Base-by-base conservation (phyloP, 2,797 vertebrate species). In the Enteromius thamalakanensis region DNA sequence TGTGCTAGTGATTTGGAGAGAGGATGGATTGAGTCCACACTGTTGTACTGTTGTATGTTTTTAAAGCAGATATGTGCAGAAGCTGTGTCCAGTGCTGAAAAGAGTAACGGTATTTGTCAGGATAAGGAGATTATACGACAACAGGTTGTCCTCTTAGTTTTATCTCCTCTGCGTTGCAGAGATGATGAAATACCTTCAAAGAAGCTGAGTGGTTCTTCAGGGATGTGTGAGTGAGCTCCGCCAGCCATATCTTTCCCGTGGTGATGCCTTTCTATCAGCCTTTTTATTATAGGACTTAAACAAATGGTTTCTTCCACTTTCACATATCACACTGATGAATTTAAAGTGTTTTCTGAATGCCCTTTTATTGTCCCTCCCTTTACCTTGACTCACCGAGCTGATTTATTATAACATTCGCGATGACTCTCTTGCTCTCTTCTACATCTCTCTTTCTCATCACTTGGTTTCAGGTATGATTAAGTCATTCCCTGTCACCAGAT, bases 161-260 rank as follows among this genome's bases (percentile, higher is more conserved):
- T 78, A 80, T 83, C 78, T 85, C 69, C 14, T 69, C 58, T 67
- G 68, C 5, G 23, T 84, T 72, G 67, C 69, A 19, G n/a, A 55
- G 70, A 81, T 83, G 77, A 85, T 85, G 77, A 86, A 88, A 83
- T 79, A 69, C 68, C 78, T 71, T 86, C 64, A 82, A 76, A 62
- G 67, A 83, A 26, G 45, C 34, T 83, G 45, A 85, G 58, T 58
- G 47, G 49, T 80, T 81, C 77, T 85, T 81, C 45, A 68, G 80
- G 62, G 77, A 86, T 86, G 42, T 58, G 34, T 86, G 37, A 80
- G 74, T 55, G 79, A 45, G 81, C 29, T 45, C 55, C 23, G 8
- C 67, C 40, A 26, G 67, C 77, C 37, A 68, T 82, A 86, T 82
- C 78, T 86, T 42, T 53, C 67, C 76, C n/a, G 1, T 76, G 26